Conservation (phyloP, 2,797 vertebrate species). For the Erithacus rubecula region DNA sequence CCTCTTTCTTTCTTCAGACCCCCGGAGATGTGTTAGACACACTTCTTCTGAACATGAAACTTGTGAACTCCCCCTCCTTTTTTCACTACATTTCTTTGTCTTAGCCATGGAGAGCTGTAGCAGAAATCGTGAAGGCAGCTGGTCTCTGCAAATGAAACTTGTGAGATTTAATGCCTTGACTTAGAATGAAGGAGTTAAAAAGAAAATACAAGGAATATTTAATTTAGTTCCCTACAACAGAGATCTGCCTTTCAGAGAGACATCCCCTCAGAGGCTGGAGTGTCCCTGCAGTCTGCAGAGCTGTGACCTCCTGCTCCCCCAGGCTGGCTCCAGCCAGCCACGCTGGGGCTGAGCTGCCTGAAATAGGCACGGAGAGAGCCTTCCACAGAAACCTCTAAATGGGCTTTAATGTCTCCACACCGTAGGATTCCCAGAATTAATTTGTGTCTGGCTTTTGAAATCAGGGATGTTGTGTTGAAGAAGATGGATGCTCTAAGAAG, state of each 20-base stretch:
- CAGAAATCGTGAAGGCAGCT: background rate
- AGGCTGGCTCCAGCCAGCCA: conserved; percentile 36
- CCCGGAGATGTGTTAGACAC: background rate
- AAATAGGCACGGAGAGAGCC: conserved; percentile 20
- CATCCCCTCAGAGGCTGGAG: rapidly evolving
- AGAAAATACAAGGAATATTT: background rate
- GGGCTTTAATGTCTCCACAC: conserved; percentile 50
- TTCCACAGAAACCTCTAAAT: conserved; percentile 67
- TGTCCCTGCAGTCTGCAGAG: background rate
- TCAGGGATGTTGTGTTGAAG: conserved; percentile 27
- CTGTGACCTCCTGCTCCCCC: background rate
- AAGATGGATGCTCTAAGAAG: conserved; percentile 57
- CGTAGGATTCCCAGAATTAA: conserved; percentile 63
- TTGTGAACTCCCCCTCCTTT: background rate
- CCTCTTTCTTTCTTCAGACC: background rate
- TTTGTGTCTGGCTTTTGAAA: conserved; percentile 57
- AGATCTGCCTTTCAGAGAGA: background rate
- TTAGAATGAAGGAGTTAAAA: background rate
- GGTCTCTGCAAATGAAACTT: background rate
- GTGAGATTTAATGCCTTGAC: background rate
- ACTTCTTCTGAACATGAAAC: background rate
- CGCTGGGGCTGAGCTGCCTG: background rate
- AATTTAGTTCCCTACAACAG: background rate
- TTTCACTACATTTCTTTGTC: background rate
- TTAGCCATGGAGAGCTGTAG: background rate